Base-by-base conservation (phyloP, 2,113 vertebrate species). In the Petrocephalus microphthalmus region DNA sequence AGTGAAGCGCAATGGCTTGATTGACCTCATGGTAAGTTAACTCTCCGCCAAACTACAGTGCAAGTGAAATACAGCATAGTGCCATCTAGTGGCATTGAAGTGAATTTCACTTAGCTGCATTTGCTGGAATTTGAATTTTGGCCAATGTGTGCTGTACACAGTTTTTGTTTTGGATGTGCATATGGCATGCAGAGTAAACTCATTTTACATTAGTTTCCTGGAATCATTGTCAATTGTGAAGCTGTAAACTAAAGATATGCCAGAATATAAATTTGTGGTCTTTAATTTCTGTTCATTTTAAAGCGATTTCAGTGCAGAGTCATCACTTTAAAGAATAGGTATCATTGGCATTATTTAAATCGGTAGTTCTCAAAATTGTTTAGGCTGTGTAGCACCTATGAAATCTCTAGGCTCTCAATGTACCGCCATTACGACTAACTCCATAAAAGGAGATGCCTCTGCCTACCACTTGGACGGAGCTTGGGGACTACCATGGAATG, bases 1-100 rank as follows among this genome's bases (percentile, higher is more conserved):
- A 0, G 98, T 99, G 6, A 92, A 96, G 92, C 94, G 87, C 52
- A 99, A 96, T 52, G 98, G 98, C 0, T 95, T 99, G 86, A 56
- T 99, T 83, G 96, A 99, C 90, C 89, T 99, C 86, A 94, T 98
- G 97, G 98, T 97, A 91, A 49, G 93, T 87, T 29, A 33, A 20
- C 37, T 67, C 22, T 85, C 85, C 85, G 74, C 37, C 19, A 51
- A 10, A 78, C 45, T 19, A 20, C 33, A 78, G 71, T 19, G 6
- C 29, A 74, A 42, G 33, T 37, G 29, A 74, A 7, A 17, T 17
- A 19, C 1, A 19, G 71, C 29, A 78, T 29, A 78, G 25, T 56
- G 29, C 49, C 49, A 22, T 56, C 52, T 81, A 5, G 85, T 82
- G 52, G 64, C n/a, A 10, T 4, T 53, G 25, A 10, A 81, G 51